Evolutionary conservation across 1,140 invertebrate species (phyloP).

Genomic region (Grapholita molesta): DNA sequence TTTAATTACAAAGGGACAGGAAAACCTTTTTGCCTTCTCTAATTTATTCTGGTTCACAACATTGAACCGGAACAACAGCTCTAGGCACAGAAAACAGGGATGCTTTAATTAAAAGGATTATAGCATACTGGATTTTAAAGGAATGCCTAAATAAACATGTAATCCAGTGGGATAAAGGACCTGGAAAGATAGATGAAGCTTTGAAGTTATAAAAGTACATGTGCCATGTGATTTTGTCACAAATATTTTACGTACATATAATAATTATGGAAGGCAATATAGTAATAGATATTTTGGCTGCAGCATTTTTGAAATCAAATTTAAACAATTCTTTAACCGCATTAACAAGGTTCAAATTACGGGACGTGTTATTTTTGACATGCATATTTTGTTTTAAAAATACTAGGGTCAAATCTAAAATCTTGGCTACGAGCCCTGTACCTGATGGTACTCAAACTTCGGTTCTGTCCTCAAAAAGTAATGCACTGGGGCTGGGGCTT

Average conservation of each 20-base stretch:
- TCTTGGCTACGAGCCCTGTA: no score
- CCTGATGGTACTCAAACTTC: no score
- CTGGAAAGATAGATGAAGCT: neutral
- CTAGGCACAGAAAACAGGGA: neutral
- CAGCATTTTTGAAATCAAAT: no score
- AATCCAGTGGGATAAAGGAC: neutral
- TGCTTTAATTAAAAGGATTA: slow-evolving; percentile 11
- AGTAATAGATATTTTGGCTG: neutral
- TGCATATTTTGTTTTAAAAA: no score
- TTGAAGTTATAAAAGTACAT: slow-evolving; percentile 2
- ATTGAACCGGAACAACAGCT: no score
- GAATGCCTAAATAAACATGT: slow-evolving; percentile 9
- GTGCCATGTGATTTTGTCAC: neutral
- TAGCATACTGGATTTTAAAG: neutral
- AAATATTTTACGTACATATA: neutral
- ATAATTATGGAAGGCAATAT: neutral
- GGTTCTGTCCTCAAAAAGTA: no score
- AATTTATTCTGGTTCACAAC: neutral
- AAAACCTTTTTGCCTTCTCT: slow-evolving; percentile 3
- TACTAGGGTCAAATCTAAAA: no score
- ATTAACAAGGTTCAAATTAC: no score
- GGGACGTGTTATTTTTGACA: no score
- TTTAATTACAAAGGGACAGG: neutral
- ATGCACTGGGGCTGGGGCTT: no score
- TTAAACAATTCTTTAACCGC: no score